Evolutionary conservation across 23 tunicate species (phyloP), one percentile per base, ranked within the genome.

Genomic region (Phallusia fumigata): DNA sequence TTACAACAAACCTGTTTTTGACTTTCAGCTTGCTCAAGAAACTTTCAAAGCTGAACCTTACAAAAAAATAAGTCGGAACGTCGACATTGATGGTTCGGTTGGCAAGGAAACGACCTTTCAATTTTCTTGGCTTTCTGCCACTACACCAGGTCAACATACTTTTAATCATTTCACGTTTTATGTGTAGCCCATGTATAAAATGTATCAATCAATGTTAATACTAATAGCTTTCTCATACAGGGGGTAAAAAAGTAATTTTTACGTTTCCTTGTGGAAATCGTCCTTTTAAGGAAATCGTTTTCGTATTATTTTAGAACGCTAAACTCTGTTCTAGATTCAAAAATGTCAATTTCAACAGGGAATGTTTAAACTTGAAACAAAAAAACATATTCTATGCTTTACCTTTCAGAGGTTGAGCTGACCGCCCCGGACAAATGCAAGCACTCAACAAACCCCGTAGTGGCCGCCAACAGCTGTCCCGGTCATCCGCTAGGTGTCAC

Each of bases 341-440:
- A n/a, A n/a, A n/a, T n/a, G n/a, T n/a, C n/a, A n/a, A n/a, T n/a
- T n/a, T n/a, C n/a, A n/a, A n/a, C n/a, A n/a, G n/a, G n/a, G n/a
- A n/a, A n/a, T n/a, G n/a, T n/a, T n/a, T n/a, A n/a, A n/a, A n/a
- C n/a, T n/a, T n/a, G n/a, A n/a, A n/a, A n/a, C n/a, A n/a, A n/a
- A n/a, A n/a, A 51, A 51, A 51, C 18, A 15, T 15, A 51, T 51
- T 51, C 15, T 13, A 13, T 51, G 18, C 58, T 22, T 21, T 58
- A 6, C 15, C 69, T 58, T 58, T 24, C 69, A 58, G 69, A 22
- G 26, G 69, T 58, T 58, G 69, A 58, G 1, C 28, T 58, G 2
- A 58, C 69, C 69, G 69, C 69, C 8, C 69, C 69, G 16, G 69
- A 58, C 69, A 24, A 24, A 58, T 58, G 69, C 69, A 58, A 58